Percentiles rank a stretch among this genome's conserved stretches.
Evolutionary conservation across 2,797 vertebrate genomes (phyloP).

Genomic region (Anguilla pacifica): DNA sequence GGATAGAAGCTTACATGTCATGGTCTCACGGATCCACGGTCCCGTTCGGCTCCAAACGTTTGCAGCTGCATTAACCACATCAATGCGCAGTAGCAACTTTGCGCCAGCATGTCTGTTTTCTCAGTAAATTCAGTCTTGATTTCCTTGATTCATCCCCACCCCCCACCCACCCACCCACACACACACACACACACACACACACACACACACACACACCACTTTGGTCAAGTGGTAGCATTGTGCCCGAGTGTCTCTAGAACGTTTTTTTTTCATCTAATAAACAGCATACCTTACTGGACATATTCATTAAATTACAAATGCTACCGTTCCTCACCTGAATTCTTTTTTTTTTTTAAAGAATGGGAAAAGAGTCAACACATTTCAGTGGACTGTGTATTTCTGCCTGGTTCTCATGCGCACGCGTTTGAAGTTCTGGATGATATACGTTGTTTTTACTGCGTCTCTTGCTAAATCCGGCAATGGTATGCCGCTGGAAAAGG

Average conservation of each 20-base stretch:
- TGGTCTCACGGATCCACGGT: not conserved
- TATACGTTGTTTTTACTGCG: conserved; percentile 44
- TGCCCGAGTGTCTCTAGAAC: not conserved
- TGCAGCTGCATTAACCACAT: conserved; percentile 12
- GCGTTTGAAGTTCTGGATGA: conserved; percentile 65
- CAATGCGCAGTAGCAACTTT: not conserved
- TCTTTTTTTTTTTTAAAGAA: not conserved
- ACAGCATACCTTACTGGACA: not conserved
- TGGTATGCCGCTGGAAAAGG: conserved; percentile 28
- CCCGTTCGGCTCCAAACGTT: not conserved
- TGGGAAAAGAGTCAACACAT: not conserved
- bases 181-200: too few species aligned
- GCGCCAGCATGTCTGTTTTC: conserved; percentile 36
- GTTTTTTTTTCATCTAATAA: not conserved
- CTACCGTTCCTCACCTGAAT: not conserved
- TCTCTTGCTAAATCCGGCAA: conserved; percentile 42
- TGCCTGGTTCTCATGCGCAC: conserved; percentile 27
- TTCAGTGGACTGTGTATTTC: conserved; percentile 16
- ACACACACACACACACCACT: too few species aligned
- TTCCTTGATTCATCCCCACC: conserved; percentile 26
- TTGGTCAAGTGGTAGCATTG: not conserved
- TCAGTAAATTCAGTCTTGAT: conserved; percentile 29
- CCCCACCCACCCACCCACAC: not conserved
- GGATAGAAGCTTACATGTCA: conserved; percentile 12
- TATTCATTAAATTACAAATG: not conserved